Conservation (phyloP, 2,888 invertebrate genomes). For the Eubasilissa splendida region DNA sequence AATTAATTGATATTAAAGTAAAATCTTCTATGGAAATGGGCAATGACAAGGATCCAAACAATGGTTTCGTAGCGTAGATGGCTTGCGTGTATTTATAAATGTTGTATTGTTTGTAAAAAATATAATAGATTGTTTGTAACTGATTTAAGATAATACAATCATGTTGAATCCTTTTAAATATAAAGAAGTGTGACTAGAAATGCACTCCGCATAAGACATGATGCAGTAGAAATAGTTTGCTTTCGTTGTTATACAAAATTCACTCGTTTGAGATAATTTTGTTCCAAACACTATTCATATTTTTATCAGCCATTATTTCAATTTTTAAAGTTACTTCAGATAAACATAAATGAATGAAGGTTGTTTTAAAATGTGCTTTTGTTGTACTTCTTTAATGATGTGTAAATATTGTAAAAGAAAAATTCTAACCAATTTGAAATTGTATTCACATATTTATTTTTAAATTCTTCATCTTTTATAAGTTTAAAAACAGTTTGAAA, state of each 20-base stretch:
- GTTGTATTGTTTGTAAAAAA: slow-evolving; percentile 58
- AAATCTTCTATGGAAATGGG: slow-evolving; percentile 33
- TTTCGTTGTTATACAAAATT: slow-evolving; percentile 48
- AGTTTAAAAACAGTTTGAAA: too few species aligned
- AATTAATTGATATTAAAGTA: slow-evolving; percentile 35
- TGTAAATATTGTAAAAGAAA: too few species aligned
- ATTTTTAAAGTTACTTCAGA: too few species aligned
- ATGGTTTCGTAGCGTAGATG: slow-evolving; percentile 44
- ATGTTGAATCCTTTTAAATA: slow-evolving; percentile 58
- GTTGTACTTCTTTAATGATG: too few species aligned
- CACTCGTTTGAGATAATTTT: background rate
- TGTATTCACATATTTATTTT: too few species aligned
- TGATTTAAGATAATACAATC: slow-evolving; percentile 50
- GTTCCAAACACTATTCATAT: too few species aligned
- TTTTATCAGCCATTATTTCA: too few species aligned
- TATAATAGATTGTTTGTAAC: slow-evolving; percentile 56
- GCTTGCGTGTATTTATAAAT: slow-evolving; percentile 58
- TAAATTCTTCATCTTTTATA: too few species aligned
- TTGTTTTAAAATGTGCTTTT: too few species aligned
- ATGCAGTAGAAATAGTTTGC: slow-evolving; percentile 53
- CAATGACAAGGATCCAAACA: slow-evolving; percentile 16
- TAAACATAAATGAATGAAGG: too few species aligned
- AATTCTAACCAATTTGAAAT: too few species aligned
- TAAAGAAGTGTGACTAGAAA: slow-evolving; percentile 51
- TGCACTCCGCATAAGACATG: slow-evolving; percentile 47